Conservation (phyloP, 2,888 invertebrate genomes). For the Hirtodrosophila duncani region DNA sequence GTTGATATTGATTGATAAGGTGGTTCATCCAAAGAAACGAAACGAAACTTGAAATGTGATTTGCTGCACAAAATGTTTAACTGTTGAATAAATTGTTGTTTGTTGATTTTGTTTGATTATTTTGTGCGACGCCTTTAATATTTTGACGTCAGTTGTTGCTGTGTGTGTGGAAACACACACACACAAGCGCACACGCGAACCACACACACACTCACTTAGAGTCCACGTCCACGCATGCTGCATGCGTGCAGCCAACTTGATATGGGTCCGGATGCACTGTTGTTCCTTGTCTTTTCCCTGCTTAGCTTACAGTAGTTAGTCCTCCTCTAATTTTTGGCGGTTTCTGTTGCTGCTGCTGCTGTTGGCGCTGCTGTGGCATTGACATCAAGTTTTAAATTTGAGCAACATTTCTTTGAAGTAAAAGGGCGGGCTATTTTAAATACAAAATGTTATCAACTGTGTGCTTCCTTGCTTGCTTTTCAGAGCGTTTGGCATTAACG, state of each 20-base stretch:
- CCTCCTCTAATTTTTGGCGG: constrained; percentile 25
- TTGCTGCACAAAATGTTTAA: constrained; percentile 2
- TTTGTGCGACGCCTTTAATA: too few species aligned
- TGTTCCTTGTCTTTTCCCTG: background rate
- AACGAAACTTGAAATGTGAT: too few species aligned
- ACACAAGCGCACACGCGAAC: constrained; percentile 15
- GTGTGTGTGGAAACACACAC: constrained; percentile 15
- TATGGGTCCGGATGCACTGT: too few species aligned
- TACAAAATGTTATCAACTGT: too few species aligned
- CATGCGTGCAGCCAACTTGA: constrained; percentile 62
- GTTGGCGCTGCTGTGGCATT: constrained; percentile 26
- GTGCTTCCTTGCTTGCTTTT: constrained; percentile 14
- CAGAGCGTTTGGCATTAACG: constrained; percentile 12
- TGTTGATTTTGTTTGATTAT: constrained; percentile 13
- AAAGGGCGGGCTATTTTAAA: too few species aligned
- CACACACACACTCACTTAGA: constrained; percentile 47
- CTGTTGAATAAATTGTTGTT: background rate
- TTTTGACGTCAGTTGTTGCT: constrained; percentile 10
- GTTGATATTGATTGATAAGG: constrained; percentile 3
- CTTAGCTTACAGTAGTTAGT: constrained; percentile 37
- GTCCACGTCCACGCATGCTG: constrained; percentile 52
- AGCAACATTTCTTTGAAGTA: constrained; percentile 52
- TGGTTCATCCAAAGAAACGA: too few species aligned
- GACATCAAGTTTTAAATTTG: constrained; percentile 56
- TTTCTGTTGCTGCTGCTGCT: constrained; percentile 25